A percentile compares a stretch with the other conserved stretches of the same genome.
These are phyloP conservation scores for Alca torda DNA, from an alignment of 2,797 vertebrate species.

Conservation along the genomic window DNA sequence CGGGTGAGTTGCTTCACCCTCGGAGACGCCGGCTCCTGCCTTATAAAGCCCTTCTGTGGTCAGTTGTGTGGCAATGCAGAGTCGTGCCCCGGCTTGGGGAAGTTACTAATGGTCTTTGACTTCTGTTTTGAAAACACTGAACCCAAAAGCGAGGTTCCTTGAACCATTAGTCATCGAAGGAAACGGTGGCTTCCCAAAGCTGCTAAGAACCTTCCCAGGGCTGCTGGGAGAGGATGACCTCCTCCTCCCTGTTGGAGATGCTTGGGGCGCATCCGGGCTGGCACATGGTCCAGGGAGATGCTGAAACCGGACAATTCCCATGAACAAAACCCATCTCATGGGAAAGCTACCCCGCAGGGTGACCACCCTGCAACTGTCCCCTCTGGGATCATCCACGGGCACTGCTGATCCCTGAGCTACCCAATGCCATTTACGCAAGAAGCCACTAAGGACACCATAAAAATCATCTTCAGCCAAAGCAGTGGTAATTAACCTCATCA, in stretches of 20 bases:
- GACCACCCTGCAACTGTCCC: background rate
- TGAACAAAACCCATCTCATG: background rate
- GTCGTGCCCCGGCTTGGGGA: background rate
- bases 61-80: background rate
- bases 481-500: background rate
- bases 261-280: rapidly evolving
- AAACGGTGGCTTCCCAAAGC: background rate
- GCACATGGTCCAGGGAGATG: rapidly evolving
- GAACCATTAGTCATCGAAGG: background rate
- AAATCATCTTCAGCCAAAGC: background rate
- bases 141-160: background rate
- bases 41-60: background rate
- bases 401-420: background rate
- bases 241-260: rapidly evolving
- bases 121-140: background rate
- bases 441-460: background rate
- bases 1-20: background rate
- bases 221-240: background rate
- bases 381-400: background rate
- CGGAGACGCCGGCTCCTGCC: rapidly evolving
- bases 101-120: background rate
- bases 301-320: background rate
- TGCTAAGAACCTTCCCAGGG: background rate
- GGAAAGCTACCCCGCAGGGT: background rate
- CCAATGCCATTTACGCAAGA: background rate